Evolutionary conservation across 1,140 invertebrate genomes (phyloP).

Genomic region (Apocrypta bakeri): DNA sequence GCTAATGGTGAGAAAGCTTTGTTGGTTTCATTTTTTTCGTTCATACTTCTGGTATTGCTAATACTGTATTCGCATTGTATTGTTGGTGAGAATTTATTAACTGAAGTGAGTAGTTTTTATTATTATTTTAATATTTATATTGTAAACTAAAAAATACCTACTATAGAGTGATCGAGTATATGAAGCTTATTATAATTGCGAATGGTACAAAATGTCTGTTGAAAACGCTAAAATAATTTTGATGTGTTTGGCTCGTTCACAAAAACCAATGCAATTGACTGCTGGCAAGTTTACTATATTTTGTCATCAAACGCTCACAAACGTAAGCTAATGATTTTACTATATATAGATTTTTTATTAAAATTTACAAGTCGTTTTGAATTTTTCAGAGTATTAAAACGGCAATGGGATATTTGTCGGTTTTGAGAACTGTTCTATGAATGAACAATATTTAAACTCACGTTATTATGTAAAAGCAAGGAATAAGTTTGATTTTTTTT

Average conservation of each 20-base stretch:
- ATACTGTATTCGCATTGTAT: slow-evolving; percentile 61
- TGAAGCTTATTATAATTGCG: slow-evolving; percentile 56
- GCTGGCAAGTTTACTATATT: slow-evolving; percentile 60
- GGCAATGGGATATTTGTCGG: slow-evolving; percentile 56
- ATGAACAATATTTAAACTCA: background rate
- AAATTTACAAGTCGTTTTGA: background rate
- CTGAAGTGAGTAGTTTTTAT: slow-evolving; percentile 58
- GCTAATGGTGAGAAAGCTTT: slow-evolving; percentile 57
- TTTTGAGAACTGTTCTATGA: slow-evolving; percentile 55
- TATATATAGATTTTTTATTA: background rate
- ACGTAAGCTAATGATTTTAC: slow-evolving; percentile 49
- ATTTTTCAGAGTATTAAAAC: slow-evolving; percentile 53
- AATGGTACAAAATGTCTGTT: slow-evolving; percentile 48
- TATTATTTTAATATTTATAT: slow-evolving; percentile 21
- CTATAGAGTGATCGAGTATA: slow-evolving; percentile 49
- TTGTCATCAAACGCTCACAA: slow-evolving; percentile 55
- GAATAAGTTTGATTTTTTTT: background rate
- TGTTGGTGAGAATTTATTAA: slow-evolving; percentile 62
- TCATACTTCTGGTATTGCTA: slow-evolving; percentile 61
- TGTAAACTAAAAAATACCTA: background rate
- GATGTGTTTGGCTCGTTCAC: slow-evolving; percentile 54
- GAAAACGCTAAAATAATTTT: slow-evolving; percentile 52
- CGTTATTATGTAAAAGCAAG: background rate
- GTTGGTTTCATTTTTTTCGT: slow-evolving; percentile 61
- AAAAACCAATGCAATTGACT: slow-evolving; percentile 53